phyloP scores from a whole-genome alignment of 2,888 invertebrate genomes.

The Onchidella celtica region DNA sequence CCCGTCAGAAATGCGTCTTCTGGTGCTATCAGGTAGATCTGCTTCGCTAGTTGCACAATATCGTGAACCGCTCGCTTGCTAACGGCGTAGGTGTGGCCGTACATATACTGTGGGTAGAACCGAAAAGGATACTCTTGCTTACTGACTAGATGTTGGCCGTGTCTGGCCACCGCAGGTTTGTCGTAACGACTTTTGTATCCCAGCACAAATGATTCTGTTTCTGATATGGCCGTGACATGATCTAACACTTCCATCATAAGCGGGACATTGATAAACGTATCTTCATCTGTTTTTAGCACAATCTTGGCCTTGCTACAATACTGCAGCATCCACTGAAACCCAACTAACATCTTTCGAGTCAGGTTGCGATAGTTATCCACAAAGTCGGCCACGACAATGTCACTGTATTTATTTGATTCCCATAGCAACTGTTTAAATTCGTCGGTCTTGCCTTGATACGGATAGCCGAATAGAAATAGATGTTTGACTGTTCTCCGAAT shows the following conservation, averaged over 20 bases:
- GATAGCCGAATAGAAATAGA: not conserved
- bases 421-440: not conserved
- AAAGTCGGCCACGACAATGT: constrained; percentile 43
- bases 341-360: constrained; percentile 44
- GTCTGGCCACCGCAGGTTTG: constrained; percentile 51
- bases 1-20: constrained; percentile 72
- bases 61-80: constrained; percentile 57
- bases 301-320: constrained; percentile 22
- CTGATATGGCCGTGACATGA: not conserved
- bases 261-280: constrained; percentile 46
- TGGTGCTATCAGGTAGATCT: constrained; percentile 61
- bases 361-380: constrained; percentile 46
- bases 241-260: constrained; percentile 31
- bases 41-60: constrained; percentile 58
- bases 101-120: constrained; percentile 60
- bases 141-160: constrained; percentile 59
- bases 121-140: constrained; percentile 54
- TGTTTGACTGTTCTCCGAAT: not conserved
- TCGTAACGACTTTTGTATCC: constrained; percentile 52
- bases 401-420: constrained; percentile 4
- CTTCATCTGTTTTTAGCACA: constrained; percentile 44
- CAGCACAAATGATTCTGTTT: constrained; percentile 18
- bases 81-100: constrained; percentile 64
- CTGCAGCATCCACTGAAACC: constrained; percentile 28
- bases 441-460: not conserved